phyloP scores from a whole-genome alignment of 2,888 invertebrate genomes.

The Ceriagrion tenellum region DNA sequence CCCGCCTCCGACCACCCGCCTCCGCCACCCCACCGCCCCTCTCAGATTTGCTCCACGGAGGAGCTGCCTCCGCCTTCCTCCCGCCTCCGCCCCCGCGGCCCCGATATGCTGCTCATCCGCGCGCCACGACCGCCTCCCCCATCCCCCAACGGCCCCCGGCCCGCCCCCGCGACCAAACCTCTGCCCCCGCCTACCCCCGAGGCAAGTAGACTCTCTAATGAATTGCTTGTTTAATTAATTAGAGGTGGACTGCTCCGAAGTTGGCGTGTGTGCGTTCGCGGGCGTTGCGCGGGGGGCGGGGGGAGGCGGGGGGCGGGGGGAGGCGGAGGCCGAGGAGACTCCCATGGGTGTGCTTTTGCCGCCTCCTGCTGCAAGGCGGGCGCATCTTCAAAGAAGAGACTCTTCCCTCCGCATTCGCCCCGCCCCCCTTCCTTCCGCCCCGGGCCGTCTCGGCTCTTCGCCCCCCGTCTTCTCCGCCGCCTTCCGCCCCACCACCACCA shows the following conservation, averaged over 20 bases:
- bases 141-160: background rate
- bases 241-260: constrained; percentile 76
- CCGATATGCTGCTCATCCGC: background rate
- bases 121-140: constrained; percentile 39
- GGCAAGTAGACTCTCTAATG: constrained; percentile 79
- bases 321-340: background rate
- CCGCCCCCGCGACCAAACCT: constrained; percentile 38
- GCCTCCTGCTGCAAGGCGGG: background rate
- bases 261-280: constrained; percentile 40
- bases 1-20: no score
- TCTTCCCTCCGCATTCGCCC: background rate
- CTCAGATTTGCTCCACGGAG: constrained; percentile 28
- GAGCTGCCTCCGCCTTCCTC: constrained; percentile 63
- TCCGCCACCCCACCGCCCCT: constrained; percentile 60
- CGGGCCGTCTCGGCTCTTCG: no score
- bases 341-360: background rate
- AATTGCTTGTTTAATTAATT: constrained; percentile 89
- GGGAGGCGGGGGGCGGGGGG: background rate
- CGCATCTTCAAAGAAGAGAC: constrained; percentile 38
- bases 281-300: background rate
- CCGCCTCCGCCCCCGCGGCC: constrained; percentile 59
- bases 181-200: constrained; percentile 70
- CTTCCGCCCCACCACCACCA: background rate
- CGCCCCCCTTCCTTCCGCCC: background rate
- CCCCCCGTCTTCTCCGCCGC: background rate